Evolutionary conservation across 2,797 vertebrate species (phyloP).

Genomic region (Thaleichthys pacificus): DNA sequence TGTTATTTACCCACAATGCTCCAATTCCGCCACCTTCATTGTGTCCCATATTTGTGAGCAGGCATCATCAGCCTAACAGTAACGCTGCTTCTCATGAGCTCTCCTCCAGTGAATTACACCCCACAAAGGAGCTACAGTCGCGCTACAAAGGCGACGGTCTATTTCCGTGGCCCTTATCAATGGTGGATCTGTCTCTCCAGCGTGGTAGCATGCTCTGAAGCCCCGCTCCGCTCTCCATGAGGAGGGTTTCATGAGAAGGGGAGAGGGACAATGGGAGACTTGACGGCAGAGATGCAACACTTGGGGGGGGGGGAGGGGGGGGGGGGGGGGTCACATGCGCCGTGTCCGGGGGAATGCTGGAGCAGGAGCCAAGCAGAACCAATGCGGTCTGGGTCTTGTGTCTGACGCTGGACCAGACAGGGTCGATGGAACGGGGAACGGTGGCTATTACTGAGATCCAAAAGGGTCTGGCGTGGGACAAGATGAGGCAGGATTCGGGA

Average conservation of each 20-base stretch:
- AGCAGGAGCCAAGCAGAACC: slow-evolving; percentile 63
- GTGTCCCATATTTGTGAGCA: slow-evolving; percentile 20
- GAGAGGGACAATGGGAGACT: slow-evolving; percentile 64
- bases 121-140: slow-evolving; percentile 61
- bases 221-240: slow-evolving; percentile 46
- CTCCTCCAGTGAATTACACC: slow-evolving; percentile 32
- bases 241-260: slow-evolving; percentile 49
- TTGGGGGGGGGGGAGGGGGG: slow-evolving; percentile 22
- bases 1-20: slow-evolving; percentile 4
- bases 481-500: not conserved
- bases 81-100: slow-evolving; percentile 44
- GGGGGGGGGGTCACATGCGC: slow-evolving; percentile 64
- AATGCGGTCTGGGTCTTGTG: slow-evolving; percentile 26
- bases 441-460: slow-evolving; percentile 24
- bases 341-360: slow-evolving; percentile 39
- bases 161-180: slow-evolving; percentile 63
- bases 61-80: slow-evolving; percentile 29
- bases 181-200: slow-evolving; percentile 63
- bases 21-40: slow-evolving; percentile 4
- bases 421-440: slow-evolving; percentile 21
- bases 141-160: slow-evolving; percentile 50
- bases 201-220: slow-evolving; percentile 27
- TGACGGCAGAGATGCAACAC: slow-evolving; percentile 45
- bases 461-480: slow-evolving; percentile 32
- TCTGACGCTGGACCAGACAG: slow-evolving; percentile 1